Conservation (phyloP, 2,797 vertebrate genomes). For the Astyanax mexicanus region DNA sequence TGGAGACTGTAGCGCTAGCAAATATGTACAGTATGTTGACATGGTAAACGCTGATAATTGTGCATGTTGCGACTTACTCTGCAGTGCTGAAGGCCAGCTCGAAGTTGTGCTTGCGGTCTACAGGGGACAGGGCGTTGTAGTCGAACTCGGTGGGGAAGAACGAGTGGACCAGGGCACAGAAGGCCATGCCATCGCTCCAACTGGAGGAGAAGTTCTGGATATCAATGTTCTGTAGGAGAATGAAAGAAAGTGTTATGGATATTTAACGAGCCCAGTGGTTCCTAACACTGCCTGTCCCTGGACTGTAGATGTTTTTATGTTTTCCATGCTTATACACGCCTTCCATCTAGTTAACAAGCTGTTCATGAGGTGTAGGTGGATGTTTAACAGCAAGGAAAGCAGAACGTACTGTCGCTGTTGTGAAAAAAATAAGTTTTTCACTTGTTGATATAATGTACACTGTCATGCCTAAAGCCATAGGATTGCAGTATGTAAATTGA, state of each 20-base stretch:
- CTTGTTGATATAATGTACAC: neutral
- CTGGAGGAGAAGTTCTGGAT: conserved; percentile 99
- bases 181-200: conserved; percentile 98
- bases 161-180: conserved; percentile 96
- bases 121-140: conserved; percentile 84
- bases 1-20: neutral
- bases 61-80: conserved; percentile 84
- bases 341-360: neutral
- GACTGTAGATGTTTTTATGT: neutral
- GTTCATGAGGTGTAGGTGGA: neutral
- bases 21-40: conserved; percentile 20
- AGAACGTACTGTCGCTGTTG: no score
- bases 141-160: conserved; percentile 96
- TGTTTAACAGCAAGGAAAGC: neutral
- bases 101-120: conserved; percentile 91
- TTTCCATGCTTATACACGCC: neutral
- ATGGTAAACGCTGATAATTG: conserved; percentile 20
- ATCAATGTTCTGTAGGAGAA: conserved; percentile 96
- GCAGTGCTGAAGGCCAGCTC: conserved; percentile 92
- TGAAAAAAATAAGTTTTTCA: no score
- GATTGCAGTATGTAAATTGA: no score
- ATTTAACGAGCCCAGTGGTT: conserved; percentile 62
- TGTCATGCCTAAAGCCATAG: no score
- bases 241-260: conserved; percentile 92
- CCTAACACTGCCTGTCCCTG: neutral